Conservation (phyloP, 2,888 invertebrate species). For the Agapostemon virescens region DNA sequence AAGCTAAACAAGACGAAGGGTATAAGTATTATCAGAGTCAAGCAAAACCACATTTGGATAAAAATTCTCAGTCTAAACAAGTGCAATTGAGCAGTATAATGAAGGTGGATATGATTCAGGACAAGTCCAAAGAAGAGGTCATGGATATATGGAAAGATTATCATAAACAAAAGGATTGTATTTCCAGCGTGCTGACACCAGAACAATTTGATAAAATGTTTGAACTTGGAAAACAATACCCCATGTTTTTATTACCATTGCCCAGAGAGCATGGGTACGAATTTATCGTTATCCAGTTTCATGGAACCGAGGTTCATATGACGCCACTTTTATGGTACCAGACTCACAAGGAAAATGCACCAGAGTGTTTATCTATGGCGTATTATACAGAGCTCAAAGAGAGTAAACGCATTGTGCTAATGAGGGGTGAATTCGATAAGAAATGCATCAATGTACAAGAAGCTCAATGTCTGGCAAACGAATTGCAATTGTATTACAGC, state of each 20-base stretch:
- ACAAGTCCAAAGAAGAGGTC: slow-evolving; percentile 88
- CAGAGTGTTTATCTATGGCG: slow-evolving; percentile 90
- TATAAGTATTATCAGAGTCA: slow-evolving; percentile 69
- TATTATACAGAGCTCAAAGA: slow-evolving; percentile 89
- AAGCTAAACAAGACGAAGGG: slow-evolving; percentile 72
- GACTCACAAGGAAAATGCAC: slow-evolving; percentile 93
- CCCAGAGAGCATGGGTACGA: slow-evolving; percentile 92
- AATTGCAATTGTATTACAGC: slow-evolving; percentile 91
- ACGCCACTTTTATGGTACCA: slow-evolving; percentile 93
- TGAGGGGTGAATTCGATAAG: slow-evolving; percentile 93
- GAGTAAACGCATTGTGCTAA: slow-evolving; percentile 88
- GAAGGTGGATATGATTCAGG: slow-evolving; percentile 88
- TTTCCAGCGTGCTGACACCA: slow-evolving; percentile 87
- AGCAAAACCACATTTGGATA: slow-evolving; percentile 62
- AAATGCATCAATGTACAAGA: slow-evolving; percentile 89
- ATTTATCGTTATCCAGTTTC: slow-evolving; percentile 90
- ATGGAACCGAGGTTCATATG: slow-evolving; percentile 88
- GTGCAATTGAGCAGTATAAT: slow-evolving; percentile 85
- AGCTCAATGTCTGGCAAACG: slow-evolving; percentile 92
- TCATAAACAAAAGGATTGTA: slow-evolving; percentile 88
- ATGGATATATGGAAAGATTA: slow-evolving; percentile 90
- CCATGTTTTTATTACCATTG: slow-evolving; percentile 89
- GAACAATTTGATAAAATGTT: slow-evolving; percentile 84
- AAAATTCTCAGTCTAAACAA: slow-evolving; percentile 56
- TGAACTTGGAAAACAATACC: slow-evolving; percentile 83